phyloP scores from a whole-genome alignment of 2,113 vertebrate species.

The Bettongia penicillata region DNA sequence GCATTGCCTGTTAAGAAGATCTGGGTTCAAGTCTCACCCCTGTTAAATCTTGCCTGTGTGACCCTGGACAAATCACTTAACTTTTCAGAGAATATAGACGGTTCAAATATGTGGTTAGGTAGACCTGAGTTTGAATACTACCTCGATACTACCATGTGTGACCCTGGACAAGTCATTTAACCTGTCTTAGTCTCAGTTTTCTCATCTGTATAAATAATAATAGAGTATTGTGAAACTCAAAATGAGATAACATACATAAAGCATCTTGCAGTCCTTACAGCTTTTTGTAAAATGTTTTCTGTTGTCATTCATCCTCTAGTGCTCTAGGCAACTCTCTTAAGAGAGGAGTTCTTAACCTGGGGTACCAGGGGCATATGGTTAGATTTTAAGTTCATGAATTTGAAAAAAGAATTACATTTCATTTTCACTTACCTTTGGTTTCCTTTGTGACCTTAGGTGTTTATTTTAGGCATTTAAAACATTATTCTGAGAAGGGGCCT shows the following conservation, averaged over 20 bases:
- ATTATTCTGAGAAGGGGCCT: neutral
- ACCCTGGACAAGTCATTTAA: neutral
- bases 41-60: neutral
- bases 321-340: neutral
- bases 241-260: neutral
- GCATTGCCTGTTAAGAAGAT: neutral
- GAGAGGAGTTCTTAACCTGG: neutral
- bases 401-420: too few relatives aligned
- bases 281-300: neutral
- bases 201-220: neutral
- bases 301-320: neutral
- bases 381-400: neutral
- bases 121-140: neutral
- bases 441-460: neutral
- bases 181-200: neutral
- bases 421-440: neutral
- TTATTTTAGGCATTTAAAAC: neutral
- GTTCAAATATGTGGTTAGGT: neutral
- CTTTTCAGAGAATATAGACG: neutral
- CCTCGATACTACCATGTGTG: neutral
- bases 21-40: neutral
- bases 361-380: neutral
- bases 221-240: neutral
- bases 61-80: neutral
- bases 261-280: neutral